A percentile compares a stretch with the other conserved stretches of the same genome.
phyloP scores from a whole-genome alignment of 92 coral and sea anemone species.

The Hydrozoanthus gracilis region DNA sequence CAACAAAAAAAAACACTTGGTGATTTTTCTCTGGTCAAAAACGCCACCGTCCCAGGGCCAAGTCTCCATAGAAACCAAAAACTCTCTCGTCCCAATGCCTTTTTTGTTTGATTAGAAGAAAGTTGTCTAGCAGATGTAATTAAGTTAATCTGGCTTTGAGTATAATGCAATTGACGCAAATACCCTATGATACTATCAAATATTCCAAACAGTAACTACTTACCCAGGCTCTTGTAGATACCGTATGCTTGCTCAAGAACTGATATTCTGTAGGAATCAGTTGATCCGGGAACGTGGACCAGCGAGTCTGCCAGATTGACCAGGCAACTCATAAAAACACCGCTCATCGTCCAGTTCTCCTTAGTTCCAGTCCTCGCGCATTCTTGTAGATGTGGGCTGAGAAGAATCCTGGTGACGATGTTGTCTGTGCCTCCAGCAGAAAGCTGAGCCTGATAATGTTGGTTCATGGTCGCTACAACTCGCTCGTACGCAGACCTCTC shows the following conservation, averaged over 20 bases:
- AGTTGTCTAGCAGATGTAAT: too few relatives aligned
- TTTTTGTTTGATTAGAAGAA: too few relatives aligned
- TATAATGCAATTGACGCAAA: background rate
- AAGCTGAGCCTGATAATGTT: slow-evolving; percentile 20
- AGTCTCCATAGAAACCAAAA: too few relatives aligned
- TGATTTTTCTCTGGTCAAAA: too few relatives aligned
- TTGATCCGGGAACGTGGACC: slow-evolving; percentile 85
- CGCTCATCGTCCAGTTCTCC: slow-evolving; percentile 39
- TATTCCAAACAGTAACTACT: background rate
- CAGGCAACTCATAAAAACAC: slow-evolving; percentile 59
- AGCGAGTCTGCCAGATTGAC: slow-evolving; percentile 82
- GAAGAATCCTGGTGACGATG: slow-evolving; percentile 74
- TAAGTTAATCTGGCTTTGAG: too few relatives aligned
- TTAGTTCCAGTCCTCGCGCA: slow-evolving; percentile 51
- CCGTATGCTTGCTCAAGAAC: slow-evolving; percentile 76
- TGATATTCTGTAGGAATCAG: slow-evolving; percentile 74
- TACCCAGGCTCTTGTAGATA: slow-evolving; percentile 59
- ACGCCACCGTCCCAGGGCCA: too few relatives aligned
- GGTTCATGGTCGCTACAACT: background rate
- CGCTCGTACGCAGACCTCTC: background rate
- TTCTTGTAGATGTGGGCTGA: slow-evolving; percentile 86
- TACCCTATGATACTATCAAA: background rate
- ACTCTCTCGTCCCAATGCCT: too few relatives aligned
- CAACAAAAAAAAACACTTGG: too few relatives aligned
- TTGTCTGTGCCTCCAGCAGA: slow-evolving; percentile 43